Conservation (phyloP, 2,797 vertebrate species). For the Squalus acanthias region DNA sequence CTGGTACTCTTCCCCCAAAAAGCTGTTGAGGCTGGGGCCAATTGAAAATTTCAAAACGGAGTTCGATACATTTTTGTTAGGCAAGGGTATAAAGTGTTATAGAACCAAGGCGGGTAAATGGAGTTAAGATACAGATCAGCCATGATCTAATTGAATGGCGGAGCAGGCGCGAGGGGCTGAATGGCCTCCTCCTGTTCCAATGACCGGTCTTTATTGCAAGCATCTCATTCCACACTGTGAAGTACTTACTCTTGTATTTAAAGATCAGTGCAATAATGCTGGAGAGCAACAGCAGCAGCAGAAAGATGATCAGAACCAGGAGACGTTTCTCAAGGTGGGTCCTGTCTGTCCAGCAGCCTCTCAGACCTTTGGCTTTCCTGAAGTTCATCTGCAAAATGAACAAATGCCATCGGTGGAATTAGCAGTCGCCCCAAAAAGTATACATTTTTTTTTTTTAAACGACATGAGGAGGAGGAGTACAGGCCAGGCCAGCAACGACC, state of each 20-base stretch:
- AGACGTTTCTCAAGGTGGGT: slow-evolving; percentile 69
- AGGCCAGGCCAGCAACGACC: neutral
- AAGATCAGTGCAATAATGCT: slow-evolving; percentile 67
- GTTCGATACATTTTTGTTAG: neutral
- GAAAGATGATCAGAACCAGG: slow-evolving; percentile 57
- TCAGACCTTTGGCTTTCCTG: slow-evolving; percentile 46
- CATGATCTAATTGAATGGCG: neutral
- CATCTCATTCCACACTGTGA: neutral
- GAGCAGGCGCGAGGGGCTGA: neutral
- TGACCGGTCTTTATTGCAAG: no score
- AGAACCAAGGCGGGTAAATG: no score
- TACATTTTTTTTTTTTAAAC: neutral
- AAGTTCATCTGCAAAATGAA: slow-evolving; percentile 68
- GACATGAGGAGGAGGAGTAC: neutral
- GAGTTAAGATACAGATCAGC: no score
- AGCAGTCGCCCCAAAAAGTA: neutral
- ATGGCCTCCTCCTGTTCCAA: neutral
- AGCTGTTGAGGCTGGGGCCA: no score
- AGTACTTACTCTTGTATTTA: slow-evolving; percentile 62
- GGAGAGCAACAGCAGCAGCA: slow-evolving; percentile 60
- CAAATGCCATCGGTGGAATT: neutral
- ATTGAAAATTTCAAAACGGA: no score
- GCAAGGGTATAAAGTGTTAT: no score
- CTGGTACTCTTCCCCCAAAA: no score
- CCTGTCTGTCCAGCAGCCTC: slow-evolving; percentile 67